Conservation (phyloP, 1,140 invertebrate genomes). For the Hyphantria cunea region DNA sequence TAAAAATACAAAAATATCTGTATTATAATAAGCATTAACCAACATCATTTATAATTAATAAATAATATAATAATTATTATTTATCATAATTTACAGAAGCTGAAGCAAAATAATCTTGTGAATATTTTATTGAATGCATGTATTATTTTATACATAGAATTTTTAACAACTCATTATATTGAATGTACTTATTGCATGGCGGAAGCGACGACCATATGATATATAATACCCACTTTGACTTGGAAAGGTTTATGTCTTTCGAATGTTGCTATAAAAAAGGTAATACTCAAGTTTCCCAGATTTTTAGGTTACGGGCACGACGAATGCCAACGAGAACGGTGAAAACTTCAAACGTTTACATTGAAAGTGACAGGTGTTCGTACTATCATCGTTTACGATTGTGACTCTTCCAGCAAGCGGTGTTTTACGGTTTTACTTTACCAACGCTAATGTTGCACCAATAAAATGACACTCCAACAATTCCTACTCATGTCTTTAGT, state of each 20-base stretch:
- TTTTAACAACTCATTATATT: too few species aligned
- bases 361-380: slow-evolving; percentile 31
- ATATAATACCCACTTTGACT: slow-evolving; percentile 22
- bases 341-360: slow-evolving; percentile 34
- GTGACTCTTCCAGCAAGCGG: slow-evolving; percentile 18
- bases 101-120: too few species aligned
- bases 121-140: too few species aligned
- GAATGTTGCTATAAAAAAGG: slow-evolving; percentile 28
- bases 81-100: too few species aligned
- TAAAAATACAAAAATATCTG: too few species aligned
- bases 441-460: slow-evolving; percentile 12
- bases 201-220: slow-evolving; percentile 24
- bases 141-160: too few species aligned
- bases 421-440: slow-evolving; percentile 31
- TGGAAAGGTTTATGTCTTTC: slow-evolving; percentile 26
- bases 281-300: slow-evolving; percentile 28
- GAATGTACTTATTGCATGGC: slow-evolving; percentile 19
- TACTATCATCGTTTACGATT: slow-evolving; percentile 38
- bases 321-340: slow-evolving; percentile 23
- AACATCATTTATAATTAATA: too few species aligned
- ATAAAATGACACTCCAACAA: background rate
- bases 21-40: too few species aligned
- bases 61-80: too few species aligned
- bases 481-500: too few species aligned
- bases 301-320: slow-evolving; percentile 25